These are phyloP conservation scores for Amphipoea lucens DNA, from an alignment of 2,888 invertebrate genomes.

Conservation along the genomic window DNA sequence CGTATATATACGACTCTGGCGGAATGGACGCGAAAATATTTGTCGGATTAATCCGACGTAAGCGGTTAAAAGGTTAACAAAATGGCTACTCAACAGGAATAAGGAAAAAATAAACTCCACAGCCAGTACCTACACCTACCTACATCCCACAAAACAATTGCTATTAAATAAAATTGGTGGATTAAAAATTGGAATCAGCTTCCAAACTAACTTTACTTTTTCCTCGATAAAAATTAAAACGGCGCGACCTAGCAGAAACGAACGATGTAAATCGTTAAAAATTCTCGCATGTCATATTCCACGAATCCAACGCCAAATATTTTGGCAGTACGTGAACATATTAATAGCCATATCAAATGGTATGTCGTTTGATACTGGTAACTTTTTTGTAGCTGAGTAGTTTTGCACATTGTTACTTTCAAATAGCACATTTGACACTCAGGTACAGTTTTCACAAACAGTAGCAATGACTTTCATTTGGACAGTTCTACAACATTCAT, in stretches of 20 bases:
- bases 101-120: neutral
- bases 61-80: too few relatives aligned
- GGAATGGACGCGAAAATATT: too few relatives aligned
- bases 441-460: neutral
- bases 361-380: neutral
- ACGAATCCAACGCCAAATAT: conserved; percentile 28
- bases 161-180: neutral
- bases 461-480: neutral
- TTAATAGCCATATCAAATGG: conserved; percentile 30
- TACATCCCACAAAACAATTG: neutral
- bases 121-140: neutral
- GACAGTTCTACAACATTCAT: neutral
- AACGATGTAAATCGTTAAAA: conserved; percentile 57
- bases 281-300: conserved; percentile 51
- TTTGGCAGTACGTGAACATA: conserved; percentile 25
- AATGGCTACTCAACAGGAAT: neutral
- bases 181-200: neutral
- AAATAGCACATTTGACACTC: neutral
- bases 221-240: conserved; percentile 31
- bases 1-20: too few relatives aligned
- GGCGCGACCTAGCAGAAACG: conserved; percentile 18
- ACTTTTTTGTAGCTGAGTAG: neutral
- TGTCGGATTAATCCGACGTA: too few relatives aligned
- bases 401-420: neutral
- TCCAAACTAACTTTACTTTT: conserved; percentile 27